A percentile compares a stretch with the other conserved stretches of the same genome.
Conservation (phyloP, 2,888 invertebrate genomes). For the Clistopyga incitator region DNA sequence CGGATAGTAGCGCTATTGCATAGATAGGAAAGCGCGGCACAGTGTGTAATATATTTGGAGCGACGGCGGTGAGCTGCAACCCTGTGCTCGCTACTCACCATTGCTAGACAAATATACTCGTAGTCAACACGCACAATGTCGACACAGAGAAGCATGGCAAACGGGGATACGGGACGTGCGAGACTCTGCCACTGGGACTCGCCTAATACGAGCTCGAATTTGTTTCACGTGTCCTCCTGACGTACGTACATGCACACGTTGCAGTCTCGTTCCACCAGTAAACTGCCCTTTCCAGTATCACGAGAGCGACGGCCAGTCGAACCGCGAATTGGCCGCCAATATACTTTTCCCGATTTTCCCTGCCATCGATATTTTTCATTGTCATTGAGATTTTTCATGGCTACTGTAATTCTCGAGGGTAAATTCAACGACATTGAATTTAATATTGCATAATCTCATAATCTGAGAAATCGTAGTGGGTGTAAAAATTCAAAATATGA, state of each 20-base stretch:
- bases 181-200: slow-evolving; percentile 61
- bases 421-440: too few species aligned
- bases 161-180: slow-evolving; percentile 49
- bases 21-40: slow-evolving; percentile 40
- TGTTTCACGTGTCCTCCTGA: slow-evolving; percentile 44
- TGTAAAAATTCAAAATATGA: too few species aligned
- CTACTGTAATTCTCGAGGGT: too few species aligned
- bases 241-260: slow-evolving; percentile 74
- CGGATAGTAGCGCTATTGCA: slow-evolving; percentile 12
- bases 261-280: slow-evolving; percentile 48
- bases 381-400: too few species aligned
- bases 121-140: slow-evolving; percentile 74
- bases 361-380: background rate
- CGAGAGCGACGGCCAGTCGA: slow-evolving; percentile 14
- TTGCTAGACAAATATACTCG: slow-evolving; percentile 82
- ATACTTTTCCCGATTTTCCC: slow-evolving; percentile 31
- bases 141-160: slow-evolving; percentile 64
- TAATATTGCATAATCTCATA: too few species aligned
- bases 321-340: slow-evolving; percentile 44
- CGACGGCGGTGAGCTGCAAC: slow-evolving; percentile 55
- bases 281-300: slow-evolving; percentile 20
- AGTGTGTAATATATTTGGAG: slow-evolving; percentile 51
- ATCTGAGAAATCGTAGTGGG: too few species aligned
- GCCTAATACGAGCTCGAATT: slow-evolving; percentile 63
- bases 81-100: slow-evolving; percentile 77